These are phyloP conservation scores for Paraplagusia blochii DNA, from an alignment of 2,113 vertebrate genomes.

Conservation along the genomic window DNA sequence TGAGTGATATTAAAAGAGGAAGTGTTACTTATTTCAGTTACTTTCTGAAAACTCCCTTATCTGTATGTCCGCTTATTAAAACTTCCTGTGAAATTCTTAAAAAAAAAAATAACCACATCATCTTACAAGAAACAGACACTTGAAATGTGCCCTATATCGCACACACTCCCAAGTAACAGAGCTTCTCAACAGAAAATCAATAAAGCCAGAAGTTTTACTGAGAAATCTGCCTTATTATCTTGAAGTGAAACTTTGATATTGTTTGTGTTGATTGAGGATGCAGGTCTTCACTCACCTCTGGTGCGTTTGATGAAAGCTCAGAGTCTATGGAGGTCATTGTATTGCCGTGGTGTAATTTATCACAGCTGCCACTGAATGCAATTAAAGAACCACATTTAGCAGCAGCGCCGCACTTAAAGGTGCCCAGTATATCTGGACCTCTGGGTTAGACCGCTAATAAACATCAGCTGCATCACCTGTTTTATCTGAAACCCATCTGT, in stretches of 20 bases:
- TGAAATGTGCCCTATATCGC: background rate
- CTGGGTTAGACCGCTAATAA: too few relatives aligned
- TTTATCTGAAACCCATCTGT: background rate
- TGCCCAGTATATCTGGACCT: background rate
- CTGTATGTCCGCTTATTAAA: conserved; percentile 3
- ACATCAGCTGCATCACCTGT: background rate
- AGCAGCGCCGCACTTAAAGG: background rate
- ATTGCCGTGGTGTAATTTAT: conserved; percentile 27
- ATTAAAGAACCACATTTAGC: conserved; percentile 17
- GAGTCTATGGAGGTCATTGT: background rate
- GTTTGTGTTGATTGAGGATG: too few relatives aligned
- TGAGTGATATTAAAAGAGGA: too few relatives aligned
- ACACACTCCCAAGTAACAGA: too few relatives aligned
- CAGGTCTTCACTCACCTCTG: too few relatives aligned
- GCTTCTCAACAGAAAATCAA: background rate
- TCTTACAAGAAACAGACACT: background rate
- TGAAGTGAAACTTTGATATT: too few relatives aligned
- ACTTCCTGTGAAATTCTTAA: conserved; percentile 8
- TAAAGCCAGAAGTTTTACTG: background rate
- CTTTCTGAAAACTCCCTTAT: too few relatives aligned
- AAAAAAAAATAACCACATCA: conserved; percentile 5
- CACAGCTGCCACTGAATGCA: conserved; percentile 37
- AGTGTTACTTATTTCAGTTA: too few relatives aligned
- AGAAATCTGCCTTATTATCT: background rate
- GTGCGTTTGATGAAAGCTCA: too few relatives aligned